Conservation (phyloP, 2,888 invertebrate genomes). For the Lamproptera curius region DNA sequence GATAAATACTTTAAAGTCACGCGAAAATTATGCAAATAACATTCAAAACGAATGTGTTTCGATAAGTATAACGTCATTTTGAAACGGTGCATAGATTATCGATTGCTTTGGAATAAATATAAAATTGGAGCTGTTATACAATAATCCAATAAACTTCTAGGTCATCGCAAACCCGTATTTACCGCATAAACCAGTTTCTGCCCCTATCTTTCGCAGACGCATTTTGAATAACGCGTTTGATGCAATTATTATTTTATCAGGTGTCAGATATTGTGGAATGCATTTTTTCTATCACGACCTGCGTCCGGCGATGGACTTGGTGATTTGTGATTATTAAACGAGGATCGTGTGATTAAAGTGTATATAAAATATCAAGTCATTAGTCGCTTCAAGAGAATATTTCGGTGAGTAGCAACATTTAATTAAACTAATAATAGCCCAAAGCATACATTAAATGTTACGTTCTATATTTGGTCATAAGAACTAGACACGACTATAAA, state of each 20-base stretch:
- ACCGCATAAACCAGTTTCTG: conserved; percentile 3
- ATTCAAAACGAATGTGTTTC: neutral
- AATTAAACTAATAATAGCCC: neutral
- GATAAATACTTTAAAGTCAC: no score
- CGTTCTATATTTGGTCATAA: neutral
- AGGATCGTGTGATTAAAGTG: conserved; percentile 48
- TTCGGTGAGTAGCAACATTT: conserved; percentile 58
- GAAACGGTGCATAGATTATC: neutral
- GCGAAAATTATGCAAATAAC: neutral
- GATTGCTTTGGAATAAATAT: conserved; percentile 12
- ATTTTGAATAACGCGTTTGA: conserved; percentile 6
- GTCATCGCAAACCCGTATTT: conserved; percentile 37
- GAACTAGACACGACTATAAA: neutral
- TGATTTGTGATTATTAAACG: conserved; percentile 25
- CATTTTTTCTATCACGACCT: conserved; percentile 1
- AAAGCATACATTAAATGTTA: neutral
- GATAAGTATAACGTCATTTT: neutral
- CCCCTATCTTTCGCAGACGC: conserved; percentile 7
- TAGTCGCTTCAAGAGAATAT: conserved; percentile 76
- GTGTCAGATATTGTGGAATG: neutral
- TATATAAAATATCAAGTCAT: conserved; percentile 70
- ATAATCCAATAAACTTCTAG: conserved; percentile 62
- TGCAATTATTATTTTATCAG: neutral
- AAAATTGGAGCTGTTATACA: conserved; percentile 23
- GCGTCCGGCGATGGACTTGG: conserved; percentile 19